Base-by-base conservation (phyloP, 2,113 vertebrate genomes). In the Caranx ignobilis region DNA sequence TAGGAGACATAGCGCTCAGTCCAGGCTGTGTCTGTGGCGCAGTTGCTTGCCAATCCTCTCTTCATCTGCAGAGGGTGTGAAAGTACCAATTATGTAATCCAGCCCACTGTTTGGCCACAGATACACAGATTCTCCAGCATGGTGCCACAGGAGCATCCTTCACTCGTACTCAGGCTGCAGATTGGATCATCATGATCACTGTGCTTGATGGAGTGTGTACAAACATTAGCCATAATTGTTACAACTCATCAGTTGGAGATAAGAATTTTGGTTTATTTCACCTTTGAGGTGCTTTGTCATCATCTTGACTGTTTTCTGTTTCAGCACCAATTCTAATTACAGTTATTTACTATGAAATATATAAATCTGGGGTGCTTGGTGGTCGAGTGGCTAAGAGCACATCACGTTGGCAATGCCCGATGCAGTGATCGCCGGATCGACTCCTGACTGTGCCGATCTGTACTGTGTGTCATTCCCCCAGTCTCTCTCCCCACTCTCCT, bases 1-100 rank as follows among this genome's bases (percentile, higher is more conserved):
- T 84, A 65, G 87, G 80, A 86, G 73, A 82, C 43, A 8, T 39
- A 70, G 74, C 55, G 52, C 62, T 63, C 64, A 59, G 71, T 86
- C 60, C 80, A 79, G 55, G 72, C 83, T 85, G 83, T 66, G 85
- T 75, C 61, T 84, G 82, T 47, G 70, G 10, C 35, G 56, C 6
- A 3, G 21, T 54, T 54, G 79, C 81, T 79, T 85, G 92, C 88
- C 90, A 92, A 91, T 79, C 73, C 62, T 54, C 77, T 86, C 81
- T 83, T 92, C 87, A 81, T 89, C 83, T 80, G 81, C 63, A 88
- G 74, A 80, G 84, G 39, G 89, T 88, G 91, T 87, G 83, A 94
- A 92, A 83, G 85, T 70, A 92, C 45, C 71, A 83, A 83, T 93
- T 92, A 94, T 87, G 90, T 91, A 93, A 94, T 81, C 47, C 79